These are phyloP conservation scores for Sebastes schlegelii DNA, from an alignment of 2,113 vertebrate species.

Conservation along the genomic window DNA sequence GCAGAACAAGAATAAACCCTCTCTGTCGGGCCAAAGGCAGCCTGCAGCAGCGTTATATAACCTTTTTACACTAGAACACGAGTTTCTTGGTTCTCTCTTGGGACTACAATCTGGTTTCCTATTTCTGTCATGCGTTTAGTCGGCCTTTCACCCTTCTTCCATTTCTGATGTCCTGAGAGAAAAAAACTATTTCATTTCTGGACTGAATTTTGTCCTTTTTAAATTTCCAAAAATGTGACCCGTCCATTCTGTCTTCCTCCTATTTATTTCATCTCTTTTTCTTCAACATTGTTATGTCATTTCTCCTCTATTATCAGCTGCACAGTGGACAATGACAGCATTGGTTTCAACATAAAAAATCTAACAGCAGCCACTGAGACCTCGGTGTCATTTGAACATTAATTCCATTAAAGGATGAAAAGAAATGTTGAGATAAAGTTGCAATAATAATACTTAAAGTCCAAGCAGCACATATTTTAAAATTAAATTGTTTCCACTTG, in stretches of 20 bases:
- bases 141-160: background rate
- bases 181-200: background rate
- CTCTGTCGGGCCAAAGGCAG: constrained; percentile 33
- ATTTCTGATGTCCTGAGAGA: background rate
- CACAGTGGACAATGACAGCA: background rate
- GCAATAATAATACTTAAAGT: background rate
- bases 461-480: background rate
- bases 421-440: no score
- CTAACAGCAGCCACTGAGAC: background rate
- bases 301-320: background rate
- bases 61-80: constrained; percentile 5
- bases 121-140: constrained; percentile 32
- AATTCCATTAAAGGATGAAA: no score
- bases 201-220: no score
- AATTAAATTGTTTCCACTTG: background rate
- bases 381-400: no score
- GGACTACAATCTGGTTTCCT: constrained; percentile 15
- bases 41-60: constrained; percentile 21
- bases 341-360: background rate
- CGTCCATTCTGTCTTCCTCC: background rate
- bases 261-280: background rate
- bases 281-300: background rate
- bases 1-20: constrained; percentile 21
- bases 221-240: background rate
- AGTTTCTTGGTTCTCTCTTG: constrained; percentile 2